Evolutionary conservation across 2,797 vertebrate genomes (phyloP).

Genomic region (Sebastes goodei): DNA sequence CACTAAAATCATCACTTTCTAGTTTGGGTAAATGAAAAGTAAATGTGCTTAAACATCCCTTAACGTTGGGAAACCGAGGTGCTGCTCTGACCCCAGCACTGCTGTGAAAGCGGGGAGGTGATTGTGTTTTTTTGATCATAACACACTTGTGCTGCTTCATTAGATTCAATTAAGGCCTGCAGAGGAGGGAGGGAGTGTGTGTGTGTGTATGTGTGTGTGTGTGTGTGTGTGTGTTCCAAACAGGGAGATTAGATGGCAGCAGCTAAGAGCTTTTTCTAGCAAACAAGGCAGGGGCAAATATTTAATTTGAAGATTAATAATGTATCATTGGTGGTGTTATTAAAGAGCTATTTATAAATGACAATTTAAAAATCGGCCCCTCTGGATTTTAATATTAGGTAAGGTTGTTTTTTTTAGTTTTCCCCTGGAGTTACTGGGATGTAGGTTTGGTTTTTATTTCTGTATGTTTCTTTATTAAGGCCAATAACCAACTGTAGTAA

Average conservation of each 20-base stretch:
- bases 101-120: not conserved
- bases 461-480: constrained; percentile 17
- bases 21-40: not conserved
- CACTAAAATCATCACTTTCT: not conserved
- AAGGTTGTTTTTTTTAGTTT: not conserved
- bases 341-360: constrained; percentile 82
- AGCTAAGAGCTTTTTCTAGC: constrained; percentile 64
- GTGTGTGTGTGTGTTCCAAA: constrained; percentile 33
- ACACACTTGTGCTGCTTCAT: constrained; percentile 54
- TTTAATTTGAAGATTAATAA: constrained; percentile 84
- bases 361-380: constrained; percentile 73
- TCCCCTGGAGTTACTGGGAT: constrained; percentile 23
- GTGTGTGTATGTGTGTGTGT: not conserved
- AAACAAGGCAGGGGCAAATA: constrained; percentile 79
- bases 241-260: constrained; percentile 70
- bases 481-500: not conserved
- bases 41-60: not conserved
- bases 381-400: constrained; percentile 58
- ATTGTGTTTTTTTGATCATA: constrained; percentile 41
- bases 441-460: constrained; percentile 39
- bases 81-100: not conserved
- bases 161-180: constrained; percentile 64
- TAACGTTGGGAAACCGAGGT: not conserved
- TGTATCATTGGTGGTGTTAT: constrained; percentile 80
- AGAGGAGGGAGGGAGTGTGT: not conserved